Percentiles rank a stretch among this genome's conserved stretches.
phyloP scores from a whole-genome alignment of 2,113 vertebrate genomes.

The Columba livia region DNA sequence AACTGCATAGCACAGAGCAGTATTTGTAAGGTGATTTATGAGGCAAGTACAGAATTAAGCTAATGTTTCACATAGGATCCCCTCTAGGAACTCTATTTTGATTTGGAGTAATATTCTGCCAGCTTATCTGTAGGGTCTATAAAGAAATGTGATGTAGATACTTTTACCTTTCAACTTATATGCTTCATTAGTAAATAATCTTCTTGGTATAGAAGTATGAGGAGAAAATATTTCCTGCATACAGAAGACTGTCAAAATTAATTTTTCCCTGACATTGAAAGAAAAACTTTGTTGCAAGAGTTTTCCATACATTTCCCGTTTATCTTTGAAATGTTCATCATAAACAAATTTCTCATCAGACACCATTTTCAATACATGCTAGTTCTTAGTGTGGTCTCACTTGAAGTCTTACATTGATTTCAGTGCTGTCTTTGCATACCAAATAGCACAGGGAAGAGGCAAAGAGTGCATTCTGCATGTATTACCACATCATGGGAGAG shows the following conservation, averaged over 20 bases:
- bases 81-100: not conserved
- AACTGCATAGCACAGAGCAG: not conserved
- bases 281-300: not conserved
- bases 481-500: not conserved
- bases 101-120: not conserved
- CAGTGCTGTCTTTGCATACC: conserved; percentile 4
- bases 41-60: not conserved
- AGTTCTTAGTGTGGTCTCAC: conserved; percentile 22
- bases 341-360: conserved; percentile 12
- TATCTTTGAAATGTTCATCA: conserved; percentile 18
- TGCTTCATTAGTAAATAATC: not conserved
- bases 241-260: not conserved
- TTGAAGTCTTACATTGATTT: conserved; percentile 22
- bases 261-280: not conserved
- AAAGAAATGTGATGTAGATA: not conserved
- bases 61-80: not conserved
- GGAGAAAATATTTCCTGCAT: not conserved
- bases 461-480: not conserved
- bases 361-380: conserved; percentile 8
- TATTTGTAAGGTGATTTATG: not conserved
- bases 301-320: not conserved
- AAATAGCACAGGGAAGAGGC: not conserved
- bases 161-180: not conserved
- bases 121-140: not conserved
- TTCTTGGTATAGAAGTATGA: not conserved